Evolutionary conservation across 2,797 vertebrate species (phyloP), one percentile per base, ranked within the genome.

Genomic region (Chromis chromis): DNA sequence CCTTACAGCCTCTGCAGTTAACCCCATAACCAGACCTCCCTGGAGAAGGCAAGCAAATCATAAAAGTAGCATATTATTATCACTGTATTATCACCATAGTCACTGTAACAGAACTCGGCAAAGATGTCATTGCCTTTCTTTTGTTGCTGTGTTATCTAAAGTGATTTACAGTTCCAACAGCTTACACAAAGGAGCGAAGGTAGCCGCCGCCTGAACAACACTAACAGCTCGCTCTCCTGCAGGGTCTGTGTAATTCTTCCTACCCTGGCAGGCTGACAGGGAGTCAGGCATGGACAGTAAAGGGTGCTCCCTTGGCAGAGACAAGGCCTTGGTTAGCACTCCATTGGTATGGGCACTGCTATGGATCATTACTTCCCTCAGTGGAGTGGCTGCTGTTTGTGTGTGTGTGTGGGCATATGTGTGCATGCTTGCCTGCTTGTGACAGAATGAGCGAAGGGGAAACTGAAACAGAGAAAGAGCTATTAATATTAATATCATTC

Each of bases 401-500:
- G 76, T 68, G 28, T 31, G 28, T 60, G 56, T 76, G 76, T 68
- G 55, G 19, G 70, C 19, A 16, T 56, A 12, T 60, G 22, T 42
- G 46, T 21, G 74, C 24, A 21, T 25, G 31, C 48, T 42, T 64
- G 48, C 22, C 57, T 61, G 49, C 59, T 31, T 76, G 54, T 83
- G 82, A 85, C 80, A 86, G 80, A 83, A 84, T 81, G 72, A 88
- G 87, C 60, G 71, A 88, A 79, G 36, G 64, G 49, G 54, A 68
- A 79, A 75, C 56, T 55, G 70, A 79, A 81, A 79, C 75, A 46
- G 68, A 71, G 74, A 82, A 85, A 75, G 74, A 79, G 65, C 75
- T 86, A 90, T 89, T 95, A 93, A 95, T 96, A 96, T 94, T 94
- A 94, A 82, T 81, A 90, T 91, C 76, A 88, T 82, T 80, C 68